Percentiles rank a stretch among this genome's conserved stretches.
Conservation (phyloP, 2,113 vertebrate species). For the Pitta sordida region DNA sequence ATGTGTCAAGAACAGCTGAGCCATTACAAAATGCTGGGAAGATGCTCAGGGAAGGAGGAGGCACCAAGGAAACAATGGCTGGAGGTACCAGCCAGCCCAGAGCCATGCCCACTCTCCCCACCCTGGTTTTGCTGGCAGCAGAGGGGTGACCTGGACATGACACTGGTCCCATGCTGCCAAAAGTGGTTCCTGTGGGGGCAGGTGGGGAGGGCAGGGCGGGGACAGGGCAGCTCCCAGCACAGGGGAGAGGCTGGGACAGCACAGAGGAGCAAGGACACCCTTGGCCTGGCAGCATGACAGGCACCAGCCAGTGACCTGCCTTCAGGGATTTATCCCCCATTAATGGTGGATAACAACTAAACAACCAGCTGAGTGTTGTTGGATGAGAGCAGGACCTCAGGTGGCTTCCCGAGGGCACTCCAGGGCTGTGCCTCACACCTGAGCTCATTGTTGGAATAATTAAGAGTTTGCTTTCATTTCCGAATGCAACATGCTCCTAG, state of each 20-base stretch:
- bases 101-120: fast-evolving
- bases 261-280: fast-evolving
- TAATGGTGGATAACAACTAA: fast-evolving
- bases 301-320: neutral
- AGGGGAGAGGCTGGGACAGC: neutral
- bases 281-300: neutral
- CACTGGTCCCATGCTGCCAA: fast-evolving
- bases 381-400: neutral
- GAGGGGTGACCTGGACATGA: fast-evolving
- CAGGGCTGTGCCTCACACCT: neutral
- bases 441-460: neutral
- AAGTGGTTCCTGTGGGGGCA: too few relatives aligned
- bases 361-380: fast-evolving
- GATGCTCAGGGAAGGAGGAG: neutral
- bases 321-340: fast-evolving
- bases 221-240: neutral
- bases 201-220: fast-evolving
- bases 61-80: fast-evolving
- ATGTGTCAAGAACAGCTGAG: too few relatives aligned
- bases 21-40: fast-evolving
- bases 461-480: neutral
- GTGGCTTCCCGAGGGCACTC: neutral
- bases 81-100: neutral
- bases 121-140: fast-evolving
- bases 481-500: neutral